Evolutionary conservation across 1,140 invertebrate species (phyloP).

Genomic region (Drosophila albomicans): DNA sequence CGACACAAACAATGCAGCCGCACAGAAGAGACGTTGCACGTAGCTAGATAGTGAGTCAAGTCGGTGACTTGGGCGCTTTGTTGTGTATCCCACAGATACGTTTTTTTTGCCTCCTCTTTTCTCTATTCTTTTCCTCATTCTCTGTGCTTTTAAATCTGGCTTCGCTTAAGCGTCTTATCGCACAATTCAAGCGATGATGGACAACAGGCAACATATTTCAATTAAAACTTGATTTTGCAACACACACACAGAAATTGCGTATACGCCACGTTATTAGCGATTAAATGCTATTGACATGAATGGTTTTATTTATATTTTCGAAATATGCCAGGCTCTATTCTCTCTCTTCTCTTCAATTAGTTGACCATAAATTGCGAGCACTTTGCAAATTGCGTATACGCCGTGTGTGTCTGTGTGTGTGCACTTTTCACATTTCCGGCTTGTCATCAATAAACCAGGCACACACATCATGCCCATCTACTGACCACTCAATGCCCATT

Average conservation of each 20-base stretch:
- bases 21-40: conserved; percentile 26
- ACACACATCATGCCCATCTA: conserved; percentile 11
- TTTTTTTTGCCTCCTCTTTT: conserved; percentile 36
- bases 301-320: background rate
- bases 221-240: conserved; percentile 38
- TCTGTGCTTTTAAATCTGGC: background rate
- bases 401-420: background rate
- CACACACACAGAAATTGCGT: conserved; percentile 26
- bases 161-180: conserved; percentile 27
- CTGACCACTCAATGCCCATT: conserved; percentile 31
- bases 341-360: background rate
- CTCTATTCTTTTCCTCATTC: conserved; percentile 15
- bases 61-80: conserved; percentile 50
- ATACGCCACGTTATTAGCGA: conserved; percentile 48
- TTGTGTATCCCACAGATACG: conserved; percentile 60
- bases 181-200: conserved; percentile 15
- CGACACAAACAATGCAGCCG: conserved; percentile 50
- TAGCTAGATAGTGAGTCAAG: conserved; percentile 56
- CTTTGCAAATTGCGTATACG: conserved; percentile 28
- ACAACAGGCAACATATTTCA: conserved; percentile 46
- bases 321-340: background rate
- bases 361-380: conserved; percentile 1
- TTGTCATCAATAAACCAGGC: conserved; percentile 36
- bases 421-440: conserved; percentile 1
- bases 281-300: no score